Conservation (phyloP, 2,113 vertebrate genomes). For the Coregonus clupeaformis region DNA sequence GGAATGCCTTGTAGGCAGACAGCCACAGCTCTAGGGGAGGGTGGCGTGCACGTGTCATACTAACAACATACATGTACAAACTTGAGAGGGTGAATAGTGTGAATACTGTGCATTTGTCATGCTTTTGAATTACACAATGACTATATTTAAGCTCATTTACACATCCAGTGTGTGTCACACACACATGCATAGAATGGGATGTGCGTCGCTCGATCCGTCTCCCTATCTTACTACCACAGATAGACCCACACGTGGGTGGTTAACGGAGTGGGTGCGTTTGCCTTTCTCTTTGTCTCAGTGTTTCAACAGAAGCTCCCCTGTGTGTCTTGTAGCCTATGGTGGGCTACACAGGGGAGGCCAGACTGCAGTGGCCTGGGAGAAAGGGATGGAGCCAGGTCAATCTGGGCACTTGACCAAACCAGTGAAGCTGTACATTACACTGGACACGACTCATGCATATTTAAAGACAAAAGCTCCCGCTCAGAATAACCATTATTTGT, state of each 20-base stretch:
- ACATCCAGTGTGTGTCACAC: no score
- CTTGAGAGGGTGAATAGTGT: no score
- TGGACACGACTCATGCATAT: slow-evolving; percentile 65
- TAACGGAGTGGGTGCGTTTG: neutral
- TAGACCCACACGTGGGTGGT: neutral
- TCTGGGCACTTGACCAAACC: slow-evolving; percentile 52
- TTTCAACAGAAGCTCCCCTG: slow-evolving; percentile 14
- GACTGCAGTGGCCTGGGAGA: slow-evolving; percentile 24
- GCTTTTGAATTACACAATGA: no score
- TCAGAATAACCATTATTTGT: slow-evolving; percentile 65
- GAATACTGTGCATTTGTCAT: no score
- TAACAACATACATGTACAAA: neutral
- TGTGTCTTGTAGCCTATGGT: no score
- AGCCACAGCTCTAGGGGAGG: slow-evolving; percentile 24
- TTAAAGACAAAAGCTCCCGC: slow-evolving; percentile 57
- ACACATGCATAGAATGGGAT: no score
- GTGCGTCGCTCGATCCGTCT: no score
- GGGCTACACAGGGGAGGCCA: neutral
- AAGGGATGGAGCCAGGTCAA: slow-evolving; percentile 63
- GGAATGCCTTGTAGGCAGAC: slow-evolving; percentile 34
- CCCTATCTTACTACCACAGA: neutral
- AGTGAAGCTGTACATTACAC: slow-evolving; percentile 45
- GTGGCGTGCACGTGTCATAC: neutral
- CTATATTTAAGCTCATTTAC: no score
- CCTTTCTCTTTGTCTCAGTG: neutral